These are phyloP conservation scores for Anoplophora glabripennis DNA, from an alignment of 1,140 invertebrate species.

Conservation along the genomic window DNA sequence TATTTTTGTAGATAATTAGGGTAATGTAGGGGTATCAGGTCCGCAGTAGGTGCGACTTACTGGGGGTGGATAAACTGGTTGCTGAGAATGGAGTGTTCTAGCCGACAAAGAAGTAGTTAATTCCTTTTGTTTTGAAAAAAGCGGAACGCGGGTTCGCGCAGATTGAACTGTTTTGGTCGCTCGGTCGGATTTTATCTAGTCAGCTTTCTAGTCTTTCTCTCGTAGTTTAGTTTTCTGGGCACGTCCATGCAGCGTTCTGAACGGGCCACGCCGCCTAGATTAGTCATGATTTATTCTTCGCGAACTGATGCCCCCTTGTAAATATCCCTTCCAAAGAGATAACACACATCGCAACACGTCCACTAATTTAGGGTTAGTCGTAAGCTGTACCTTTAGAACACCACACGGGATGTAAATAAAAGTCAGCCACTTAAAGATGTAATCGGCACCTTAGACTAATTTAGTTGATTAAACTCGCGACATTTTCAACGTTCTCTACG, in stretches of 20 bases:
- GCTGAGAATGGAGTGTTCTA: no score
- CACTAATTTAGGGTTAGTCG: slow-evolving; percentile 47
- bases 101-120: no score
- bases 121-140: no score
- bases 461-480: slow-evolving; percentile 37
- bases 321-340: slow-evolving; percentile 40
- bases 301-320: slow-evolving; percentile 39
- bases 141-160: no score
- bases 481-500: slow-evolving; percentile 33
- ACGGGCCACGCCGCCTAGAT: slow-evolving; percentile 35
- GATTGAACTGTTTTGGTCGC: neutral
- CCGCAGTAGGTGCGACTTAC: no score
- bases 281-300: slow-evolving; percentile 44
- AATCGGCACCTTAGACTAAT: no score
- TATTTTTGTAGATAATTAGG: no score
- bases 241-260: neutral
- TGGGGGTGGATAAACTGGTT: no score
- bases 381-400: slow-evolving; percentile 21
- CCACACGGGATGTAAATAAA: neutral
- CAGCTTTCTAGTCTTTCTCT: slow-evolving; percentile 30
- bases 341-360: slow-evolving; percentile 51
- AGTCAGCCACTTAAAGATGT: no score
- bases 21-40: no score
- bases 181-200: slow-evolving; percentile 12
- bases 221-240: slow-evolving; percentile 25